phyloP scores from a whole-genome alignment of 2,797 vertebrate species.

The Mastacembelus armatus region DNA sequence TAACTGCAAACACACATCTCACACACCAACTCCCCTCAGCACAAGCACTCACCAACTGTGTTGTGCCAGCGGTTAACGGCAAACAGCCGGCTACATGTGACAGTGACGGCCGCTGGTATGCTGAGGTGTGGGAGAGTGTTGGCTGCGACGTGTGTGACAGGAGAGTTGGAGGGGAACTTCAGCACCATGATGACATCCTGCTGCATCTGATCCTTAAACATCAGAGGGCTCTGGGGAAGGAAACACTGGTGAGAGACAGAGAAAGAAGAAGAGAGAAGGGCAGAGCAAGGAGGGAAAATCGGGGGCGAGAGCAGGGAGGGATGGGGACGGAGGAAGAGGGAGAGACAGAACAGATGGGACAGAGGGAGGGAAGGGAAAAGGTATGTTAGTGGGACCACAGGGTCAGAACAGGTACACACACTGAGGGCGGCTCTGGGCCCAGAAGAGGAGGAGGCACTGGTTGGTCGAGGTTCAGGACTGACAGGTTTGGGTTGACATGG shows the following conservation, averaged over 20 bases:
- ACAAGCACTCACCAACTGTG: constrained; percentile 91
- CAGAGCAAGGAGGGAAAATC: neutral
- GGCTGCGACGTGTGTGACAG: constrained; percentile 96
- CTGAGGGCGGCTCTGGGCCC: constrained; percentile 64
- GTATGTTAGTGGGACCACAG: constrained; percentile 80
- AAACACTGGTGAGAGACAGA: constrained; percentile 97
- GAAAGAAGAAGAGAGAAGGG: constrained; percentile 65
- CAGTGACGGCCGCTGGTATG: constrained; percentile 95
- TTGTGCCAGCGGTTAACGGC: constrained; percentile 99
- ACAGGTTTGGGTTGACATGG: constrained; percentile 64
- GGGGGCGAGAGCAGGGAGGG: constrained; percentile 10
- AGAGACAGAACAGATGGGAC: constrained; percentile 65
- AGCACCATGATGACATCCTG: constrained; percentile 99
- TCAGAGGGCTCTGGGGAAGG: constrained; percentile 99
- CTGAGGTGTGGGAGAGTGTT: constrained; percentile 98
- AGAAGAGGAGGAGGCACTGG: constrained; percentile 60
- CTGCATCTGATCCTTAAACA: constrained; percentile 99
- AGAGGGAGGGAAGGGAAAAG: constrained; percentile 62
- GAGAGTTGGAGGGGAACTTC: constrained; percentile 99
- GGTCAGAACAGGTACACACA: constrained; percentile 81
- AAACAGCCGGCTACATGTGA: constrained; percentile 97
- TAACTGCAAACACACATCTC: neutral
- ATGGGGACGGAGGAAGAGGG: constrained; percentile 47
- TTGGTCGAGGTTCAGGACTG: constrained; percentile 56
- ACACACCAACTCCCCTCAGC: neutral